Percentiles rank a stretch among this genome's conserved stretches.
phyloP scores from a whole-genome alignment of 2,797 vertebrate species.

The Danio jaintianensis region DNA sequence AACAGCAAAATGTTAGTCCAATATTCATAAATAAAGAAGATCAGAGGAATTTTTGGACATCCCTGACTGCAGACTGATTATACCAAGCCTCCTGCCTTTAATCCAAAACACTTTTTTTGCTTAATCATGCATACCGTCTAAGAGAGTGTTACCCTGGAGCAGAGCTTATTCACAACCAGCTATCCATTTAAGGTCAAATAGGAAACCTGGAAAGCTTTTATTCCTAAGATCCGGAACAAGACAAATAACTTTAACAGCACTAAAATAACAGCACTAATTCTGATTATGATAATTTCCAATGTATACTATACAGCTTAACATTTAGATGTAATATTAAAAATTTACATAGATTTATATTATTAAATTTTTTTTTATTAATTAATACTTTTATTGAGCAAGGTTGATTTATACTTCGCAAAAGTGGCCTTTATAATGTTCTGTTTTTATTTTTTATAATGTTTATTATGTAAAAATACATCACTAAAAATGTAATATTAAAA shows the following conservation, averaged over 20 bases:
- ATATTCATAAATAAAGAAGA: constrained; percentile 38
- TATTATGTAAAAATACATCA: no score
- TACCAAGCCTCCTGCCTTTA: constrained; percentile 48
- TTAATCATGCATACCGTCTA: constrained; percentile 14
- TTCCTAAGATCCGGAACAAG: background rate
- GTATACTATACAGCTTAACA: background rate
- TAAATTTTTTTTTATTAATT: no score
- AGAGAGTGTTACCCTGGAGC: constrained; percentile 15
- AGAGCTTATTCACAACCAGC: background rate
- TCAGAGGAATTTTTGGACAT: constrained; percentile 34
- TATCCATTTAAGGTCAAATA: constrained; percentile 12
- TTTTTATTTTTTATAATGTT: background rate
- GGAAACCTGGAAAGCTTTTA: background rate
- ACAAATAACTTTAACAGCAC: background rate
- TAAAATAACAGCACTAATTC: background rate
- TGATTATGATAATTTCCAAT: background rate
- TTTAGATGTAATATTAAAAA: no score
- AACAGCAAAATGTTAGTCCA: constrained; percentile 35
- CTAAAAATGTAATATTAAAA: no score
- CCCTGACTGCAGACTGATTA: constrained; percentile 30
- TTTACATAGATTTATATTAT: no score
- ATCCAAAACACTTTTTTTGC: constrained; percentile 51
- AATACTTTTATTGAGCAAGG: background rate
- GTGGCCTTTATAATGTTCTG: background rate
- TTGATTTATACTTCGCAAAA: background rate